These are phyloP conservation scores for Labrus mixtus DNA, from an alignment of 2,113 vertebrate genomes.

Conservation along the genomic window DNA sequence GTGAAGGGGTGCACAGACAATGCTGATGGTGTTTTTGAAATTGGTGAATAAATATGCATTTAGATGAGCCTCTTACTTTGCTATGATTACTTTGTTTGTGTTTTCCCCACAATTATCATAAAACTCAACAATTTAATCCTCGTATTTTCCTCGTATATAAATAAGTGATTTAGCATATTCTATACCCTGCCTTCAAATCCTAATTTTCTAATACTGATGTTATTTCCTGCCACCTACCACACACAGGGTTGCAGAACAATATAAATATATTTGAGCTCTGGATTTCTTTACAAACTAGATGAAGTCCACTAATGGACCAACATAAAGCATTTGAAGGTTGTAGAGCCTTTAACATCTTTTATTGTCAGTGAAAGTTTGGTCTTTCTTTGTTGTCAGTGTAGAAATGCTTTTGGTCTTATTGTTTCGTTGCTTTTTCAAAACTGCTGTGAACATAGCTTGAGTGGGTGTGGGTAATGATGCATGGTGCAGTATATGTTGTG, in stretches of 20 bases:
- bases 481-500: neutral
- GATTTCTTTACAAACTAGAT: neutral
- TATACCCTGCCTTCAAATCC: neutral
- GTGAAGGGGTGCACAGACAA: conserved; percentile 45
- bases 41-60: conserved; percentile 60
- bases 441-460: neutral
- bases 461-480: neutral
- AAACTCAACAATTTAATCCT: conserved; percentile 19
- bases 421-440: conserved; percentile 2
- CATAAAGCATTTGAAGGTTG: neutral
- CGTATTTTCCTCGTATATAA: conserved; percentile 19
- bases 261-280: neutral
- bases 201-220: neutral
- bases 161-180: neutral
- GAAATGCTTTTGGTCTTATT: neutral
- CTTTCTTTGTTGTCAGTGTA: neutral
- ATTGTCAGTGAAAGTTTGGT: neutral
- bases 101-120: conserved; percentile 17
- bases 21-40: conserved; percentile 53
- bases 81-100: conserved; percentile 18
- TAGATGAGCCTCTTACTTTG: conserved; percentile 48
- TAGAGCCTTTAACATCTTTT: neutral
- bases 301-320: neutral
- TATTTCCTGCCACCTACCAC: neutral
- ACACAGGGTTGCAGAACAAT: neutral